A percentile compares a stretch with the other conserved stretches of the same genome.
These are phyloP conservation scores for Galemys pyrenaicus DNA, from an alignment of 2,113 vertebrate species.

Conservation along the genomic window DNA sequence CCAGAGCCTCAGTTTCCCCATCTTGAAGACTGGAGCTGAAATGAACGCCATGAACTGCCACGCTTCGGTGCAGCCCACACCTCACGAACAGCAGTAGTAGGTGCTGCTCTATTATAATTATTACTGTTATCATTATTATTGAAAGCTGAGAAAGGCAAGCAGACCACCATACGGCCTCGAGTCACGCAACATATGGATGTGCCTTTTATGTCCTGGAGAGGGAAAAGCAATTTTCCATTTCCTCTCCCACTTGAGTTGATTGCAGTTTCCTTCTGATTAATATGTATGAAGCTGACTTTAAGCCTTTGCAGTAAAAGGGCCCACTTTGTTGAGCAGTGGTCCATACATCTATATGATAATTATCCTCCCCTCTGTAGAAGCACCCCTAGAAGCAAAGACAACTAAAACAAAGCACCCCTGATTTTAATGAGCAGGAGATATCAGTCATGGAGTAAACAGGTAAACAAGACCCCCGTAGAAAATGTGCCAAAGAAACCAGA, in stretches of 20 bases:
- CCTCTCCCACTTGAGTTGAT: not conserved
- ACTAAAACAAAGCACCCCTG: not conserved
- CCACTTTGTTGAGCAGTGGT: slow-evolving; percentile 51
- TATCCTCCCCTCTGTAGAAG: not conserved
- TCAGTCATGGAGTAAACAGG: not conserved
- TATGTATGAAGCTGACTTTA: slow-evolving; percentile 42
- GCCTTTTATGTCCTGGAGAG: not conserved
- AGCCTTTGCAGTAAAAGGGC: slow-evolving; percentile 23
- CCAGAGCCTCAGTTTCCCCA: not conserved
- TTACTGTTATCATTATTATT: not conserved
- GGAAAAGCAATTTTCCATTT: slow-evolving; percentile 30
- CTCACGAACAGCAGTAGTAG: not conserved
- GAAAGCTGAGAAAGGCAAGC: not conserved
- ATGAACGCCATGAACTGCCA: not conserved
- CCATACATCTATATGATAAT: slow-evolving; percentile 65
- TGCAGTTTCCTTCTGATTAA: slow-evolving; percentile 58
- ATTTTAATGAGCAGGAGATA: not conserved
- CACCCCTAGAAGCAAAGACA: not conserved
- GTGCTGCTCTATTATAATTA: not conserved
- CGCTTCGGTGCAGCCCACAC: no score
- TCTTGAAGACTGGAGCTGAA: not conserved
- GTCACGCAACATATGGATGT: not conserved
- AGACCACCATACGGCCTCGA: not conserved
- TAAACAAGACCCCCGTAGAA: not conserved
- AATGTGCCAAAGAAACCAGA: not conserved